Base-by-base conservation (phyloP, 1,140 invertebrate genomes). In the Macrostomum lignano region DNA sequence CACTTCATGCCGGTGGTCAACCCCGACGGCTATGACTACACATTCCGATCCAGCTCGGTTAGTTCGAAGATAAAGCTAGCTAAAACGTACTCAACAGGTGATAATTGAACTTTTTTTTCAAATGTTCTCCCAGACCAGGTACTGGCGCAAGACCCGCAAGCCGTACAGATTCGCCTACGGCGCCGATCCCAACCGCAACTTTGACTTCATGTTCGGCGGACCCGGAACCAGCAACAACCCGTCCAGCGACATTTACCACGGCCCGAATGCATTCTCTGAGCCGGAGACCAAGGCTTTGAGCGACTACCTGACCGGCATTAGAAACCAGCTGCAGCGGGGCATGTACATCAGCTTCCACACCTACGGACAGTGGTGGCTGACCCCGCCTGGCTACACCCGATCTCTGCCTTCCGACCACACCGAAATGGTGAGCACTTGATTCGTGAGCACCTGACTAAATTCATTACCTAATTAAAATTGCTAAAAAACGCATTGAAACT, bases 171-270 rank as follows among this genome's bases (percentile, higher is more conserved):
- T 43, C 31, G 10, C 29, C 21, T 33, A 11, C 2, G 52, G 52
- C 17, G 53, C 51, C 5, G 52, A 55, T 37, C 41, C 55, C 9
- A 54, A 54, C 38, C 22, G 51, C 11, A 54, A 56, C 36, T 54
- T 52, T 31, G 53, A 54, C 36, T 49, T 48, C 39, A 42, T 47
- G 15, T 54, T 45, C 41, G 47, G 42, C 37, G 45, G 51, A 3
- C 52, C 60, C 20, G 76, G 77, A 2, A 66, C 74, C 9, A 78
- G 73, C n/a, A 67, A 61, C n/a, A 71, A 77, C 54, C 73, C 74
- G 0, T 93, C 84, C 50, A 68, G 70, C 15, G 74, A 84, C 39
- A 78, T 71, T 1, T 94, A 73, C 51, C 67, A 72, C n/a, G 84
- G 86, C n/a, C 61, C 66, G 0, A 52, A 60, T 4, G 65, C 79